Base-by-base conservation (phyloP, 1,140 invertebrate genomes). In the Drosophila mayri region DNA sequence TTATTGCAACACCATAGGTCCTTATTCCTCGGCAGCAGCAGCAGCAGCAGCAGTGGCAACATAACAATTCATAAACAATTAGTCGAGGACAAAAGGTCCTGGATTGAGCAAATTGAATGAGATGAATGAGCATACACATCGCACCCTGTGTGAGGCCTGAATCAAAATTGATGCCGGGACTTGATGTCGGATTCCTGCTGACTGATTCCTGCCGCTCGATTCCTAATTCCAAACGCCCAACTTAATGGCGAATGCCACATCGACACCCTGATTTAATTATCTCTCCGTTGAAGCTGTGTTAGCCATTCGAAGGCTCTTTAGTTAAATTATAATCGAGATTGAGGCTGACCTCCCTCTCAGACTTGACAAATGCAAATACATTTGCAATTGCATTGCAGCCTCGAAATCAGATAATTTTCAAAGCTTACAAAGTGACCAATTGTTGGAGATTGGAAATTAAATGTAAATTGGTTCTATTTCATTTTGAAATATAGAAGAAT, bases 61-160 rank as follows among this genome's bases (percentile, higher is more conserved):
- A 44, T 12, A 60, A 47, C 65, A 43, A 67, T 67, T 49, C 38
- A 70, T 67, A 54, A 72, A 70, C 64, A 72, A 72, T 58, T 68
- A 68, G 49, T 37, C 43, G 20, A 44, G 50, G 20, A 57, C 43
- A 72, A 71, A 47, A 70, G 40, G 50, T 46, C 50, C 32, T 37
- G 30, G 12, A 41, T 35, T 28, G n/a, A 47, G 41, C 61, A 64
- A 32, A 67, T 70, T 66, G 38, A 70, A 70, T 66, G 66, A 67
- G 66, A 32, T 65, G 44, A 70, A 66, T 44, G 35, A 30, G 38
- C 65, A 14, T 70, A 16, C n/a, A 44, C 38, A 44, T 47, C 4
- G 41, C 44, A 71, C 38, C 62, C 25, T 16, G 44, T 5, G 14
- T 10, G 12, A 18, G 40, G n/a, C 40, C n/a, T 3, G 18, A 68